Percentiles rank a stretch among this genome's conserved stretches.
Conservation (phyloP, 1,140 invertebrate species). For the Penaeus chinensis region DNA sequence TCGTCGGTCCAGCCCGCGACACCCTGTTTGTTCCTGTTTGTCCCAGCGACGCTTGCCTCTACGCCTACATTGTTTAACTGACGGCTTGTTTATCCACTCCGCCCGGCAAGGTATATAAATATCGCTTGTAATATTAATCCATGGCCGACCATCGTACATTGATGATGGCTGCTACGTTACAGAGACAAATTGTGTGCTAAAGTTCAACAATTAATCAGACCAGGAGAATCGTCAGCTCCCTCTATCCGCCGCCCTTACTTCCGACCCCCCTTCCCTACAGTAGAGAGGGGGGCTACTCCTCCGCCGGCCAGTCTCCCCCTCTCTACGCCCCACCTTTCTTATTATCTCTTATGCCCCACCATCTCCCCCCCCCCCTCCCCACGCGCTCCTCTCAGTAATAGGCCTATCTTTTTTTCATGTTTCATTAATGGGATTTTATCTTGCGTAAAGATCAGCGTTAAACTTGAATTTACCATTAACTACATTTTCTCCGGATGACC, state of each 20-base stretch:
- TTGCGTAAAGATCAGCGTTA: no score
- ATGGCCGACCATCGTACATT: slow-evolving; percentile 6
- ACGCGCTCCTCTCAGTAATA: no score
- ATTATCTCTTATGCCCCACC: no score
- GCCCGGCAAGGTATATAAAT: slow-evolving; percentile 32
- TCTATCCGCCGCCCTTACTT: not conserved
- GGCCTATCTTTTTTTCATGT: no score
- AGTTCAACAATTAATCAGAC: slow-evolving; percentile 44
- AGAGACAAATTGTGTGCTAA: slow-evolving; percentile 45
- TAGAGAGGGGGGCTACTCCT: no score
- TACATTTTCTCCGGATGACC: no score
- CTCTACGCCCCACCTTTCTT: no score
- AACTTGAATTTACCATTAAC: no score
- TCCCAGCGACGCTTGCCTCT: slow-evolving; percentile 11
- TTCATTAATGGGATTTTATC: no score
- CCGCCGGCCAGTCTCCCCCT: no score
- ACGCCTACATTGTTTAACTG: slow-evolving; percentile 17
- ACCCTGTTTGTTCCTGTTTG: not conserved
- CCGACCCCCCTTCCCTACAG: not conserved
- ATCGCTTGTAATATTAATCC: slow-evolving; percentile 34
- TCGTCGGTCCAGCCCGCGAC: not conserved
- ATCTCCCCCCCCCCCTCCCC: no score
- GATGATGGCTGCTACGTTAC: slow-evolving; percentile 27
- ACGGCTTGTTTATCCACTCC: slow-evolving; percentile 33
- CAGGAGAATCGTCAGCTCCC: slow-evolving; percentile 18